Percentiles rank a stretch among this genome's conserved stretches.
These are phyloP conservation scores for Anastrepha obliqua DNA, from an alignment of 1,140 invertebrate species.

Conservation along the genomic window DNA sequence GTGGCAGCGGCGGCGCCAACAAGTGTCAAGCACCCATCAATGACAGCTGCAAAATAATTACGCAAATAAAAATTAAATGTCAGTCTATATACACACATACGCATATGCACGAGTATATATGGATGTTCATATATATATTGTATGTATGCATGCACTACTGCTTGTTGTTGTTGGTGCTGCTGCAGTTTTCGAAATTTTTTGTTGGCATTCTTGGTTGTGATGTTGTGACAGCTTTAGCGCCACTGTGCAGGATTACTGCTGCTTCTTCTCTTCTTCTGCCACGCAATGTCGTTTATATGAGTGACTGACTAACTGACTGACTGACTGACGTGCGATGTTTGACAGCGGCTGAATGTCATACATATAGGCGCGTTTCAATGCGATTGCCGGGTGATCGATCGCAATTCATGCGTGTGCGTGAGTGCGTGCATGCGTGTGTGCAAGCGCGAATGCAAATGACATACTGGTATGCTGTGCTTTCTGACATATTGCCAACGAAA, in stretches of 20 bases:
- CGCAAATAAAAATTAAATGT: conserved; percentile 50
- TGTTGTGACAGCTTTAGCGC: conserved; percentile 36
- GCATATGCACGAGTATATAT: background rate
- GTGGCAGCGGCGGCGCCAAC: conserved; percentile 35
- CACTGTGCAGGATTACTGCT: background rate
- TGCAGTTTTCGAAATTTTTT: background rate
- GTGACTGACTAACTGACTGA: background rate
- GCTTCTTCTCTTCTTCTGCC: background rate
- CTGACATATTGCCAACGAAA: conserved; percentile 8
- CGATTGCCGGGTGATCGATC: conserved; percentile 6
- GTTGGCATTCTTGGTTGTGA: conserved; percentile 9
- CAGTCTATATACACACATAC: background rate
- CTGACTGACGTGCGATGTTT: conserved; percentile 12
- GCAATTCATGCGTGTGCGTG: background rate
- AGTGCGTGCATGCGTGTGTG: too few relatives aligned
- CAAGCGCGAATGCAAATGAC: background rate
- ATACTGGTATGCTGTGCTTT: background rate
- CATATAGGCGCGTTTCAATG: background rate
- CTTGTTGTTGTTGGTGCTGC: background rate
- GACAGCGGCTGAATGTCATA: conserved; percentile 37
- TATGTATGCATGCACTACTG: background rate
- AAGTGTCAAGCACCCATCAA: conserved; percentile 49
- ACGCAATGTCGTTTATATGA: background rate
- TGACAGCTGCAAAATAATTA: conserved; percentile 50
- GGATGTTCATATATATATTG: background rate